phyloP scores from a whole-genome alignment of 2,888 invertebrate species.

The Papilio protenor region DNA sequence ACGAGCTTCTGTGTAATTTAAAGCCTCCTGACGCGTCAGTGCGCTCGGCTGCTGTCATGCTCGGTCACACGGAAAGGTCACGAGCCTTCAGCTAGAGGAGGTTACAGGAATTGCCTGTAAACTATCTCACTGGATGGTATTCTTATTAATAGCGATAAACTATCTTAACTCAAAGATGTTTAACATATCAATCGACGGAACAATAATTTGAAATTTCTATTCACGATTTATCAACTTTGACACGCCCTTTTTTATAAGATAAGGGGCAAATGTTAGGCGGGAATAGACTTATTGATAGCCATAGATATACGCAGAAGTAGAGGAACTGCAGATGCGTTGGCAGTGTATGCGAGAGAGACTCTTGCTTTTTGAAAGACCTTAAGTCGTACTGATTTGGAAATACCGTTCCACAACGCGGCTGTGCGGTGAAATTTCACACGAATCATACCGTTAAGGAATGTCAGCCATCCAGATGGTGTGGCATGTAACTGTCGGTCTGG shows the following conservation, averaged over 20 bases:
- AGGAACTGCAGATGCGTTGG: too few relatives aligned
- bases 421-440: too few relatives aligned
- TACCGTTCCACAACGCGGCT: too few relatives aligned
- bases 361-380: too few relatives aligned
- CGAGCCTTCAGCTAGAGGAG: slow-evolving; percentile 3
- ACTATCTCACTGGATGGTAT: background rate
- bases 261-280: too few relatives aligned
- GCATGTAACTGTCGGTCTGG: too few relatives aligned
- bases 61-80: slow-evolving; percentile 34
- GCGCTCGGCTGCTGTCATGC: slow-evolving; percentile 33
- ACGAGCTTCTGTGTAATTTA: slow-evolving; percentile 25
- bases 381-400: too few relatives aligned
- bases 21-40: slow-evolving; percentile 35
- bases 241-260: background rate
- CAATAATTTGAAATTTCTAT: background rate
- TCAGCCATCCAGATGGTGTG: too few relatives aligned
- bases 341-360: too few relatives aligned
- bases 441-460: too few relatives aligned
- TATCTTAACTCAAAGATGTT: background rate
- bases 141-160: background rate
- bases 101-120: background rate
- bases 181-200: background rate
- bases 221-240: background rate
- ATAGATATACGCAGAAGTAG: too few relatives aligned
- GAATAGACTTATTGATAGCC: too few relatives aligned